Conservation (phyloP, 2,888 invertebrate genomes). For the Chironomus tentans region DNA sequence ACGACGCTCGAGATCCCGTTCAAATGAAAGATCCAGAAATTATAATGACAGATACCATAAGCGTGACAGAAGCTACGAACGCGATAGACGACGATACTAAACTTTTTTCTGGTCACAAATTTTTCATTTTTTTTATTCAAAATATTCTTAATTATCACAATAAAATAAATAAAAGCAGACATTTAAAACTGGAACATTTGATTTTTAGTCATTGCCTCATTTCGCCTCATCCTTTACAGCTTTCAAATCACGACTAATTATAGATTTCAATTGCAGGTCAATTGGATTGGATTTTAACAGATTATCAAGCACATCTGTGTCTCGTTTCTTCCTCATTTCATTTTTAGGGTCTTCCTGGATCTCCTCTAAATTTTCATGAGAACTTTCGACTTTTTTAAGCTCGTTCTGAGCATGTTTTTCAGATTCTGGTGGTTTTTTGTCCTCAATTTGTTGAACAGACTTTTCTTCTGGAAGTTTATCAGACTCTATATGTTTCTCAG, state of each 20-base stretch:
- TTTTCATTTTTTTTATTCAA: constrained; percentile 28
- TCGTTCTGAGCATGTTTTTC: no score
- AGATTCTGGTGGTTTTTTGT: no score
- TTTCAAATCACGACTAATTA: constrained; percentile 18
- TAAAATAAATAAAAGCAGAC: no score
- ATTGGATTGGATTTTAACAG: not conserved
- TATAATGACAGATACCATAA: constrained; percentile 36
- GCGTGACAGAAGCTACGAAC: constrained; percentile 42
- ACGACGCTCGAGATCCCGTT: not conserved
- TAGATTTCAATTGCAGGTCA: not conserved
- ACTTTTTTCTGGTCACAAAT: constrained; percentile 31
- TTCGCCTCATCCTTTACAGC: not conserved
- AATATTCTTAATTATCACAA: not conserved
- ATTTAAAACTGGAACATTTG: not conserved
- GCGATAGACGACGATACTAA: constrained; percentile 37
- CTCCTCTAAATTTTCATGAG: not conserved
- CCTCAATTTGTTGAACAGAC: no score
- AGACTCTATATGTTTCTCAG: no score
- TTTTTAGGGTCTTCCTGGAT: constrained; percentile 8
- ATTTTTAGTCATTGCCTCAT: not conserved
- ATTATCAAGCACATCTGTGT: not conserved
- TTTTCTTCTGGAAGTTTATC: no score
- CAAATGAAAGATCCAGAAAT: constrained; percentile 29
- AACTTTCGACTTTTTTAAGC: no score
- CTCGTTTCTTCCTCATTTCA: constrained; percentile 21